Evolutionary conservation across 2,797 vertebrate genomes (phyloP).

Genomic region (Hydrolagus colliei): DNA sequence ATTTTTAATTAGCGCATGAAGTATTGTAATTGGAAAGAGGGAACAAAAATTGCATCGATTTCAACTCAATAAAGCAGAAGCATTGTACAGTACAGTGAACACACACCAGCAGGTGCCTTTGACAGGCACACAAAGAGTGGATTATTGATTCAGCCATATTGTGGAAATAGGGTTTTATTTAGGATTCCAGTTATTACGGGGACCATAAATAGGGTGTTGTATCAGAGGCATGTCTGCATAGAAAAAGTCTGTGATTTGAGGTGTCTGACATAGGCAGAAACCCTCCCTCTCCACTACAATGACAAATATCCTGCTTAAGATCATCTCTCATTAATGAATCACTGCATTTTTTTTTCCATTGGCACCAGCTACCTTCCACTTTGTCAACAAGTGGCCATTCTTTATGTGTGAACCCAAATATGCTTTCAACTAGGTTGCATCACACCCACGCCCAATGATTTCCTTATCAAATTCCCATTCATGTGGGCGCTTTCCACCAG

Average conservation of each 20-base stretch:
- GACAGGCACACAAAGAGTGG: not conserved
- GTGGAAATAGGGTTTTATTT: not conserved
- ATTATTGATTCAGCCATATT: not conserved
- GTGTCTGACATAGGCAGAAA: not conserved
- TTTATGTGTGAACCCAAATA: too few relatives aligned
- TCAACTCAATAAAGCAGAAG: not conserved
- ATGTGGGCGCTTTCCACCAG: too few relatives aligned
- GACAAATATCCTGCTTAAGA: not conserved
- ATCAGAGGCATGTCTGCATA: not conserved
- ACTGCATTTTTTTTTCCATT: not conserved
- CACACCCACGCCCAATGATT: too few relatives aligned
- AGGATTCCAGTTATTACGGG: not conserved
- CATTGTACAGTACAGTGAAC: not conserved
- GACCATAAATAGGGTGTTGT: not conserved
- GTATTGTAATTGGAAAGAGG: not conserved
- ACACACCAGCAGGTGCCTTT: not conserved
- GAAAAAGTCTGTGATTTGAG: not conserved
- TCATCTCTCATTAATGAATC: not conserved
- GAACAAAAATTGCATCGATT: slow-evolving; percentile 20
- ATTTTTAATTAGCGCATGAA: slow-evolving; percentile 16
- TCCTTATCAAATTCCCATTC: too few relatives aligned
- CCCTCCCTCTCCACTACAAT: not conserved
- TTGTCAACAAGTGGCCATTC: too few relatives aligned
- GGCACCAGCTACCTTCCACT: too few relatives aligned
- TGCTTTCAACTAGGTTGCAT: too few relatives aligned